Evolutionary conservation across 2,888 invertebrate genomes (phyloP).

Genomic region (Bhutanitis thaidina): DNA sequence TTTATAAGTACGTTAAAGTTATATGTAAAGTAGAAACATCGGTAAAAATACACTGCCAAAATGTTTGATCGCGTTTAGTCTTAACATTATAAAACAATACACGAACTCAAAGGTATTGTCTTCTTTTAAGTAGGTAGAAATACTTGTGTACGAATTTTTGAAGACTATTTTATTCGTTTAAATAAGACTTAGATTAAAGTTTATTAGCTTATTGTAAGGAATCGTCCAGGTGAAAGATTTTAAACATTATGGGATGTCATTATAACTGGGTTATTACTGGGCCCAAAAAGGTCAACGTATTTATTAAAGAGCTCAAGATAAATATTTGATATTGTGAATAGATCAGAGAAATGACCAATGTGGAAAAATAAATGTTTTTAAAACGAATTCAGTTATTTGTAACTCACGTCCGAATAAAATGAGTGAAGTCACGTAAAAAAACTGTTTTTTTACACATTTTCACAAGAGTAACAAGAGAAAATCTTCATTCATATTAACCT

Average conservation of each 20-base stretch:
- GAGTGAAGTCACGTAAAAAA: conserved; percentile 35
- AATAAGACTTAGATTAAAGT: conserved; percentile 39
- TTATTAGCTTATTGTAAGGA: conserved; percentile 28
- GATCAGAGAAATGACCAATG: conserved; percentile 69
- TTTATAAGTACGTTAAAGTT: conserved; percentile 15
- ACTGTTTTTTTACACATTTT: conserved; percentile 36
- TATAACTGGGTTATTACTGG: background rate
- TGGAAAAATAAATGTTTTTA: conserved; percentile 75
- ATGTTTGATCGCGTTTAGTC: conserved; percentile 53
- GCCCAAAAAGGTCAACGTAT: conserved; percentile 3
- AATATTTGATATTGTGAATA: conserved; percentile 59
- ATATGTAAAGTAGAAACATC: conserved; percentile 13
- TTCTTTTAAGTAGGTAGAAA: conserved; percentile 48
- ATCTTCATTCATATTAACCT: conserved; percentile 18
- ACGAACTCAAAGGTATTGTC: conserved; percentile 31
- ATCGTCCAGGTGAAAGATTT: conserved; percentile 52
- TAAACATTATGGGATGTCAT: conserved; percentile 7
- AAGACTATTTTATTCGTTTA: conserved; percentile 67
- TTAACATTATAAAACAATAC: conserved; percentile 32
- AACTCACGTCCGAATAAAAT: conserved; percentile 36
- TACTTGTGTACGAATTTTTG: conserved; percentile 71
- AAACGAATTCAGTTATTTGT: conserved; percentile 48
- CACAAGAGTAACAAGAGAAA: conserved; percentile 20
- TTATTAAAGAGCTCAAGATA: conserved; percentile 34
- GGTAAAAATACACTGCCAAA: conserved; percentile 70